Evolutionary conservation across 1,140 invertebrate genomes (phyloP), one percentile per base, ranked within the genome.

Genomic region (Antheraea pernyi): DNA sequence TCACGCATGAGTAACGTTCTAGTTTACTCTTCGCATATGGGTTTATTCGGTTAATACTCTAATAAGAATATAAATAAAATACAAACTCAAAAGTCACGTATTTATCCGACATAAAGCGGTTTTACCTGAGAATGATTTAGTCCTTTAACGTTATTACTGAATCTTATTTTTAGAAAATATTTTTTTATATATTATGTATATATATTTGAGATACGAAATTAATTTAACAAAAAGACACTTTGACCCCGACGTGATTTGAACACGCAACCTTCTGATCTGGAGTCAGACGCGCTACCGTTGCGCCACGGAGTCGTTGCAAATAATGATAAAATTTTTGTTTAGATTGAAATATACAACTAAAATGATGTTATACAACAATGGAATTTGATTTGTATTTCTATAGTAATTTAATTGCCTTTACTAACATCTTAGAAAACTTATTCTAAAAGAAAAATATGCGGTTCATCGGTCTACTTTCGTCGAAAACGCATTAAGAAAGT

Each of bases 211-310:
- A 30, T 4, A 30, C 22, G 22, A 30, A 30, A 30, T 30, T 30
- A 30, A 30, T 30, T 30, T 30, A 30, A 4, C 22, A 42, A 42
- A 42, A 42, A 42, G 39, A 42, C 11, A 3, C 7, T 11, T 75
- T 84, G 97, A 98, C 97, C 97, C 96, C 96, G 97, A 98, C 97
- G 97, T 98, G 97, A 98, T 97, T 98, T 96, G 97, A 98, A 98
- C 97, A 98, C 97, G 97, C 97, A 98, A 97, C 97, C 97, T 98
- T 98, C 97, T 97, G 97, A 98, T 98, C 97, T 98, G 97, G 97
- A 98, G 97, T 98, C 97, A 97, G 97, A 98, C 97, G 97, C 97
- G 97, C 97, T 98, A 98, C 97, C 97, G 96, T 98, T 98, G 97
- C 97, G 97, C 97, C 97, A 98, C 97, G 96, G 95, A 96, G 95